phyloP scores from a whole-genome alignment of 2,888 invertebrate species.

The Cryptus armator region DNA sequence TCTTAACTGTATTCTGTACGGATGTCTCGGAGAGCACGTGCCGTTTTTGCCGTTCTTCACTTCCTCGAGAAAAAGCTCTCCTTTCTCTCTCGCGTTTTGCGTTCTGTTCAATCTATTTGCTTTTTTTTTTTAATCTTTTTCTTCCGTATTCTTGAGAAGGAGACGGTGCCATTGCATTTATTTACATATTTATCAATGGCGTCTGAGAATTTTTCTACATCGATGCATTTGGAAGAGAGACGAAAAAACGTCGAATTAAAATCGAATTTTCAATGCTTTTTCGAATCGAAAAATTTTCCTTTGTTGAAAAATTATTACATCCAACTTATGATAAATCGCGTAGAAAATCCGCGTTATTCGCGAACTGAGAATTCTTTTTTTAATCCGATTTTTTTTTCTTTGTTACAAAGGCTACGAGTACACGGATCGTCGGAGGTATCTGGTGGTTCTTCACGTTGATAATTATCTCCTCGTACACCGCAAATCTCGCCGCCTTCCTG shows the following conservation, averaged over 20 bases:
- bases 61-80: slow-evolving; percentile 31
- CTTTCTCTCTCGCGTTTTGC: background rate
- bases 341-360: too few relatives aligned
- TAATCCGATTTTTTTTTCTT: background rate
- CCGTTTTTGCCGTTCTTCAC: slow-evolving; percentile 56
- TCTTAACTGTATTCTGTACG: slow-evolving; percentile 39
- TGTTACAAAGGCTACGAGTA: slow-evolving; percentile 87
- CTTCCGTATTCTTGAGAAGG: slow-evolving; percentile 16
- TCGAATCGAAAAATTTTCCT: too few relatives aligned
- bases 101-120: slow-evolving; percentile 21
- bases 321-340: too few relatives aligned
- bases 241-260: too few relatives aligned
- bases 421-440: slow-evolving; percentile 93
- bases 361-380: background rate
- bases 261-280: too few relatives aligned
- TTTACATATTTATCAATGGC: slow-evolving; percentile 25
- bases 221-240: background rate
- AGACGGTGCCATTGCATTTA: slow-evolving; percentile 43
- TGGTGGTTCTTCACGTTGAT: slow-evolving; percentile 98
- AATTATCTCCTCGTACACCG: slow-evolving; percentile 96
- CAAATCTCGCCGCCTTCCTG: slow-evolving; percentile 95
- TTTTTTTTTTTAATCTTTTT: background rate
- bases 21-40: slow-evolving; percentile 61
- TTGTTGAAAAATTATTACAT: too few relatives aligned
- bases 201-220: background rate